These are phyloP conservation scores for Tetraodon nigroviridis DNA, from an alignment of 2,113 vertebrate species.

Conservation along the genomic window DNA sequence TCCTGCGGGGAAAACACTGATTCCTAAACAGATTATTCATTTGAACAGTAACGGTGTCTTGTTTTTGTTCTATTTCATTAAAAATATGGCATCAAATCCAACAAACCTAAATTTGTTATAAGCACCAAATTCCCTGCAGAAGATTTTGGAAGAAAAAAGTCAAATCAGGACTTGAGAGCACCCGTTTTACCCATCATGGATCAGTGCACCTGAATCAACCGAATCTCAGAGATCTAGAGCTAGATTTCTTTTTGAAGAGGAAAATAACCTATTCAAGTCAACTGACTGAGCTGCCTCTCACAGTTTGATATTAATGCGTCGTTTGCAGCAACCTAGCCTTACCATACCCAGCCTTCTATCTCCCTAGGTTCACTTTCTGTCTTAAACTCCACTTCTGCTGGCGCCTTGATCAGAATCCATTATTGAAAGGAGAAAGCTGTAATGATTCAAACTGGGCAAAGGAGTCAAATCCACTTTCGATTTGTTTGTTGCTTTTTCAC, in stretches of 20 bases:
- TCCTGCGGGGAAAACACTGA: constrained; percentile 61
- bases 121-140: constrained; percentile 46
- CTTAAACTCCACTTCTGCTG: constrained; percentile 51
- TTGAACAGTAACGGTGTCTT: constrained; percentile 57
- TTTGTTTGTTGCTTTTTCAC: constrained; percentile 68
- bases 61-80: constrained; percentile 29
- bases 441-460: constrained; percentile 61
- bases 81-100: constrained; percentile 56
- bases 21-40: constrained; percentile 72
- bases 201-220: constrained; percentile 68
- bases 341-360: constrained; percentile 55
- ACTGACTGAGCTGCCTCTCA: constrained; percentile 62
- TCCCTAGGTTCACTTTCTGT: constrained; percentile 51
- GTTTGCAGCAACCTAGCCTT: constrained; percentile 63
- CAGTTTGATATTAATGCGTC: constrained; percentile 66
- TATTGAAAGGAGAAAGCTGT: constrained; percentile 53
- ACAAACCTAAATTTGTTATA: constrained; percentile 49
- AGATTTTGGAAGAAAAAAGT: constrained; percentile 49
- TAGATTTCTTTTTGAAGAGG: constrained; percentile 73
- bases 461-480: constrained; percentile 68
- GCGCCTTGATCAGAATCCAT: constrained; percentile 71
- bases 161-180: constrained; percentile 48
- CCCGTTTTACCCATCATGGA: constrained; percentile 38
- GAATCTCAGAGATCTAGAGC: constrained; percentile 68
- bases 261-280: constrained; percentile 59